These are phyloP conservation scores for Allenopithecus nigroviridis DNA, from an alignment of 2,797 vertebrate species.

Conservation along the genomic window DNA sequence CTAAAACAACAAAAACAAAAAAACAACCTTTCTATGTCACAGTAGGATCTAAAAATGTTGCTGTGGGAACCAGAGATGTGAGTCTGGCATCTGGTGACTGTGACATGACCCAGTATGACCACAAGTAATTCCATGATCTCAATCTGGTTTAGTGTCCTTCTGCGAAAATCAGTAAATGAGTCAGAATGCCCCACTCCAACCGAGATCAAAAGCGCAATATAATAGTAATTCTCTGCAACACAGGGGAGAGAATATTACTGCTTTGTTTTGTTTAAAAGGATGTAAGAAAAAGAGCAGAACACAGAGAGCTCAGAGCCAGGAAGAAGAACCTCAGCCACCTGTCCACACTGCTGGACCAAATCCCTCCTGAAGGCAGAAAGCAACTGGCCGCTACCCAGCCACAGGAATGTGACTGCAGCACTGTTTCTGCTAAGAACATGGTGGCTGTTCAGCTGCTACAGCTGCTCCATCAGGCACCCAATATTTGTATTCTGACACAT, in stretches of 20 bases:
- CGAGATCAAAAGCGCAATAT: background rate
- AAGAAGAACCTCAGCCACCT: background rate
- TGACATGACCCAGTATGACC: background rate
- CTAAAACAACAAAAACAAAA: background rate
- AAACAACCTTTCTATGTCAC: background rate
- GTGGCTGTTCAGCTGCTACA: too few species aligned
- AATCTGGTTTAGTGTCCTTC: background rate
- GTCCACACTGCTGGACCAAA: background rate
- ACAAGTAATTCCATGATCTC: background rate
- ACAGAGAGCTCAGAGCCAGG: background rate
- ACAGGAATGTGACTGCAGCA: accelerated
- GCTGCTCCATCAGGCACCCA: background rate
- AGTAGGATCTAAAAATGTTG: background rate
- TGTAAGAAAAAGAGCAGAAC: background rate
- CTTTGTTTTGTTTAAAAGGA: constrained; percentile 5
- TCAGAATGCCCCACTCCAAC: background rate
- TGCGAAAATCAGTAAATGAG: background rate
- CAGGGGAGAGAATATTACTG: background rate
- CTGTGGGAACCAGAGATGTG: background rate
- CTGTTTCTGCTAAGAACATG: background rate
- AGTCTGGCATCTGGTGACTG: background rate
- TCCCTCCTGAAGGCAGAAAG: background rate
- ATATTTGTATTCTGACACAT: background rate
- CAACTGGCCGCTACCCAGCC: background rate
- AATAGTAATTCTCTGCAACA: background rate